These are phyloP conservation scores for Triplophysa bombifrons DNA, from an alignment of 2,797 vertebrate species.

Conservation along the genomic window DNA sequence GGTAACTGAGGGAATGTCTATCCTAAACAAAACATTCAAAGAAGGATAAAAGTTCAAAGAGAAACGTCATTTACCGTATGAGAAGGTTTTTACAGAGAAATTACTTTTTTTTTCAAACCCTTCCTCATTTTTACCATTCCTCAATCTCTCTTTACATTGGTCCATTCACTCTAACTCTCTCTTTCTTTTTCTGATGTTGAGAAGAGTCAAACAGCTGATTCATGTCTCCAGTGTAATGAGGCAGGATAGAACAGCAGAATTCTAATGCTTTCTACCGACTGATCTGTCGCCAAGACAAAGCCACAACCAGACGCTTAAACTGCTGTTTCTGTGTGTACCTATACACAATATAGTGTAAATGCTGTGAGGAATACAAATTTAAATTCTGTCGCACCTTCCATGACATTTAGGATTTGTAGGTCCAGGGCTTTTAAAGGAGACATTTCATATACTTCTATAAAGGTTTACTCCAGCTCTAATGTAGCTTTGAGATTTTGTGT, in stretches of 20 bases:
- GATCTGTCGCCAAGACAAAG: conserved; percentile 60
- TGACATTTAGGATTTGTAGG: not conserved
- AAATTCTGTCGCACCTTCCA: not conserved
- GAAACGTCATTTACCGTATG: conserved; percentile 5
- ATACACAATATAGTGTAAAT: not conserved
- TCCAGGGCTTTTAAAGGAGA: not conserved
- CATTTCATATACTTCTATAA: no score
- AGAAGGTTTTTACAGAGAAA: conserved; percentile 18
- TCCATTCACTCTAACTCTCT: not conserved
- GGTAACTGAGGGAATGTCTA: conserved; percentile 75
- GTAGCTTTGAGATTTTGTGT: not conserved
- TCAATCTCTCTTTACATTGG: conserved; percentile 15
- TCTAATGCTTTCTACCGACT: conserved; percentile 59
- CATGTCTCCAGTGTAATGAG: conserved; percentile 62
- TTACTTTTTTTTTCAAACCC: conserved; percentile 28
- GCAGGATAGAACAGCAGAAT: conserved; percentile 59
- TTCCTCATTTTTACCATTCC: conserved; percentile 28
- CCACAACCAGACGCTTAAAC: conserved; percentile 54
- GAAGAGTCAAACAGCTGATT: conserved; percentile 71
- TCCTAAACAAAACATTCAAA: conserved; percentile 67
- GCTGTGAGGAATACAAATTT: conserved; percentile 5
- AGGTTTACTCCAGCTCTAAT: not conserved
- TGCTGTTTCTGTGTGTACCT: not conserved
- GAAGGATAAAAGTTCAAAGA: conserved; percentile 39
- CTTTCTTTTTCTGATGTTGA: not conserved